Conservation (phyloP, 2,888 invertebrate species). For the Polymixis flavicincta region DNA sequence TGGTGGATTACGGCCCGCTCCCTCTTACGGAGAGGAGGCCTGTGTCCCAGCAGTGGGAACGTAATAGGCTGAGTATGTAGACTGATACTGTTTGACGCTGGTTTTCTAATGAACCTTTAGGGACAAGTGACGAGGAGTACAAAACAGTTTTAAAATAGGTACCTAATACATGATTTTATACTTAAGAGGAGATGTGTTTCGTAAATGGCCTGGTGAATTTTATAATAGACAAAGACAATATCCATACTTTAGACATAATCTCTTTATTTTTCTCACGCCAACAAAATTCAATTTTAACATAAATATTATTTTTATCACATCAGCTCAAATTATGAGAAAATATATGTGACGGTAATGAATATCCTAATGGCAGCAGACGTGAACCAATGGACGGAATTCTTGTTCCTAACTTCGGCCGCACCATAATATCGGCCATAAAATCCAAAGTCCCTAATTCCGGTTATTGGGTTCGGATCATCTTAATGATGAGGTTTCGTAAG, state of each 20-base stretch:
- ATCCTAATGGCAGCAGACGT: slow-evolving; percentile 33
- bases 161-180: too few species aligned
- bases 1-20: too few species aligned
- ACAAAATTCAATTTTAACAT: slow-evolving; percentile 16
- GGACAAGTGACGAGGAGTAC: too few species aligned
- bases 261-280: slow-evolving; percentile 14
- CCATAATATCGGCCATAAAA: slow-evolving; percentile 39
- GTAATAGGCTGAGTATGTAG: too few species aligned
- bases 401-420: slow-evolving; percentile 24
- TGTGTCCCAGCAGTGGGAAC: too few species aligned
- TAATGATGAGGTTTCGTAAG: slow-evolving; percentile 26
- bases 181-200: too few species aligned
- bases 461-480: slow-evolving; percentile 44
- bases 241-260: not conserved
- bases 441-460: slow-evolving; percentile 40
- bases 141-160: too few species aligned
- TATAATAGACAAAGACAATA: not conserved
- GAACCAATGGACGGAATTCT: slow-evolving; percentile 29
- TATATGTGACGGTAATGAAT: slow-evolving; percentile 46
- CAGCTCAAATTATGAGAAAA: slow-evolving; percentile 37
- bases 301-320: slow-evolving; percentile 39
- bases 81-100: too few species aligned
- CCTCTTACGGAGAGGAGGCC: too few species aligned
- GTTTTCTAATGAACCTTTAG: too few species aligned
- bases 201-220: not conserved